Percentiles rank a stretch among this genome's conserved stretches.
These are phyloP conservation scores for Tipula vernalis DNA, from an alignment of 2,888 invertebrate species.

Conservation along the genomic window DNA sequence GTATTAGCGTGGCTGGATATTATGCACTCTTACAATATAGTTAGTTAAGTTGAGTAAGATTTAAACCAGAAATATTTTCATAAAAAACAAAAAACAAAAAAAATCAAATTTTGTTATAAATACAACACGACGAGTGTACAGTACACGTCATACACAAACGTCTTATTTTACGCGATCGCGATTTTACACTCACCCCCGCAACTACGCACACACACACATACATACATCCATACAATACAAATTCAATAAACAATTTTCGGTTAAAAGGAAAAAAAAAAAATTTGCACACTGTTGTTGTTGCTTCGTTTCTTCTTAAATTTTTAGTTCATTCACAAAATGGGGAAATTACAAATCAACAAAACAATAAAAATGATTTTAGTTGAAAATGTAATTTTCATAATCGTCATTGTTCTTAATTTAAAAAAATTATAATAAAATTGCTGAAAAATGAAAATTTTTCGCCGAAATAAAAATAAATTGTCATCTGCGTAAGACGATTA, in stretches of 20 bases:
- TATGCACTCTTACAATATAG: background rate
- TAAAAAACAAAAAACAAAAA: background rate
- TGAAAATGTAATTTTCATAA: background rate
- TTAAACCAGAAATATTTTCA: background rate
- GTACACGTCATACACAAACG: background rate
- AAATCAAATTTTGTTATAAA: background rate
- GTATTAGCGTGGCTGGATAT: background rate
- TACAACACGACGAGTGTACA: background rate
- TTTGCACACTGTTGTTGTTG: background rate
- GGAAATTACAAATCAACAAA: background rate
- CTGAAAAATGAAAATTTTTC: background rate
- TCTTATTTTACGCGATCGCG: background rate
- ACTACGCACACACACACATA: background rate
- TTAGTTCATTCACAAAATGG: background rate
- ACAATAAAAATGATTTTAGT: background rate
- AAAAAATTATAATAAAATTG: background rate
- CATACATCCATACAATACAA: background rate
- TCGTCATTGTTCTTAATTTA: background rate
- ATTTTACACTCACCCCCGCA: background rate
- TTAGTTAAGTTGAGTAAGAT: background rate
- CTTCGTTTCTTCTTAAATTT: background rate
- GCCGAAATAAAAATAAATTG: background rate
- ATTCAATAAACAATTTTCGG: background rate
- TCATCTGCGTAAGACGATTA: background rate
- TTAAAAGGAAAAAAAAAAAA: background rate